Conservation (phyloP, 2,113 vertebrate genomes). For the Colius striatus region DNA sequence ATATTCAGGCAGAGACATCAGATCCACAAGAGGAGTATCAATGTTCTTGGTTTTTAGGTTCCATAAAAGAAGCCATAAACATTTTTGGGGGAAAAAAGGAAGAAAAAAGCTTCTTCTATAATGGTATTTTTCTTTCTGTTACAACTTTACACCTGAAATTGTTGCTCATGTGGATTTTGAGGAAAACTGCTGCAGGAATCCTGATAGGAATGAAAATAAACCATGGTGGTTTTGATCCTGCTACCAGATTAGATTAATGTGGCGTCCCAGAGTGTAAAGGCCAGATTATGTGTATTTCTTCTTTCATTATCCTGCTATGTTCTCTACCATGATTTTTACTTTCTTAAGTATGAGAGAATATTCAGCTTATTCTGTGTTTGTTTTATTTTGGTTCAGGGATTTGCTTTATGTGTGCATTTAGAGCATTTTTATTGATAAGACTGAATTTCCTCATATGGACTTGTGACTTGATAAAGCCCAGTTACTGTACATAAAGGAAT, state of each 20-base stretch:
- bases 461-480: background rate
- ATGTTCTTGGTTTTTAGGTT: background rate
- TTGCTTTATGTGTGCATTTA: background rate
- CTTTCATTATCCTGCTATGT: background rate
- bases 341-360: background rate
- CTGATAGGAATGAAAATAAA: slow-evolving; percentile 74
- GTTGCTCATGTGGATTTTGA: slow-evolving; percentile 65
- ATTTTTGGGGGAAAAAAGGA: background rate
- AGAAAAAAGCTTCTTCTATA: background rate
- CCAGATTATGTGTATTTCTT: background rate
- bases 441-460: background rate
- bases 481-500: background rate
- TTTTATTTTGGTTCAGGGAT: background rate
- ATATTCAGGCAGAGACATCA: background rate
- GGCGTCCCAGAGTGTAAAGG: slow-evolving; percentile 78
- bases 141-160: background rate
- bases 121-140: background rate
- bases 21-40: background rate
- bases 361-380: background rate
- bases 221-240: slow-evolving; percentile 82
- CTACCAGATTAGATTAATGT: slow-evolving; percentile 80
- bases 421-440: background rate
- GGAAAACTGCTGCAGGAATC: slow-evolving; percentile 84
- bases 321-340: background rate
- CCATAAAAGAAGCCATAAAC: background rate